A percentile compares a stretch with the other conserved stretches of the same genome.
Conservation (phyloP, 2,888 invertebrate genomes). For the Schrankia costaestrigalis region DNA sequence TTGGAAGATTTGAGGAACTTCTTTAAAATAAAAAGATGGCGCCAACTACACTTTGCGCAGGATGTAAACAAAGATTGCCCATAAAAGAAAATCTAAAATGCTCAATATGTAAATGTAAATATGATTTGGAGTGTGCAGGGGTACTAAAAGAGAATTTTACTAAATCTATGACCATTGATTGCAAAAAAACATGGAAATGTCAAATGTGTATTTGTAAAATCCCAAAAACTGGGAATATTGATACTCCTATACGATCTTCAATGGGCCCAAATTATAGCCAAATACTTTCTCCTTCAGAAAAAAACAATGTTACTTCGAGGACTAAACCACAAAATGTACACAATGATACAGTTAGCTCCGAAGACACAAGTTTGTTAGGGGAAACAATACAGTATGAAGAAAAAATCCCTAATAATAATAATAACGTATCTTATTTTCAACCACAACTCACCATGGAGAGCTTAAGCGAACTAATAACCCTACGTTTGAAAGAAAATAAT, state of each 20-base stretch:
- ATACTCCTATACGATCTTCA: background rate
- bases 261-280: background rate
- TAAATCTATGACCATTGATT: background rate
- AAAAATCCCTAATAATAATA: background rate
- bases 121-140: conserved; percentile 1
- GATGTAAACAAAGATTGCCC: background rate
- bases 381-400: background rate
- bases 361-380: background rate
- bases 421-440: background rate
- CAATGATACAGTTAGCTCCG: background rate
- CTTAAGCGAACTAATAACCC: background rate
- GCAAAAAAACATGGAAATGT: background rate
- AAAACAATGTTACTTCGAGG: background rate
- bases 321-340: background rate
- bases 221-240: background rate
- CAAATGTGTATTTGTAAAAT: background rate
- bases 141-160: background rate
- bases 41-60: too few species aligned
- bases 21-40: too few species aligned
- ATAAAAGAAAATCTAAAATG: background rate
- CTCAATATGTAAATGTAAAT: background rate
- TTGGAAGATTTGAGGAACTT: too few species aligned
- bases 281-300: background rate
- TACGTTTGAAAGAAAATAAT: background rate
- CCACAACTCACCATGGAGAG: background rate